Evolutionary conservation across 1,140 invertebrate species (phyloP), one percentile per base, ranked within the genome.

Genomic region (Drosophila obscura): DNA sequence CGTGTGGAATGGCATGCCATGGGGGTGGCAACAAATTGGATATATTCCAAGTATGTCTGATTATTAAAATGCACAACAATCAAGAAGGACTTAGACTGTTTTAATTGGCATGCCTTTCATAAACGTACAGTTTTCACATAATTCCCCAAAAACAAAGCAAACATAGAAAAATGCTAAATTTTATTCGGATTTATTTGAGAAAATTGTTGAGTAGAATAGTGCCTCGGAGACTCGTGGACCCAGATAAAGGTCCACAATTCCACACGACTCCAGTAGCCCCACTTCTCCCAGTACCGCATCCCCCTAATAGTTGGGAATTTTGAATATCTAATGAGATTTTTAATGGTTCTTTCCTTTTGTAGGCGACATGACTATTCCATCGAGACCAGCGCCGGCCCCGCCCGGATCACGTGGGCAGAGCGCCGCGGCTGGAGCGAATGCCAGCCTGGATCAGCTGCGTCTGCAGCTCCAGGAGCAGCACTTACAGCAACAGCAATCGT

Each of bases 361-460:
- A 87, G 79, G 48, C 35, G 73, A 31, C 11, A 92, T 92, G 80
- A 92, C 92, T 46, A 87, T 92, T 58, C 92, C 91, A 49, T 88
- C 91, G 31, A 63, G 92, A 55, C 92, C 92, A 52, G 92, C 92
- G 22, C 92, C 92, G 2, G 91, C 92, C 4, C 92, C 92, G 26
- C 92, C 92, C 13, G 73, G 68, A 5, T 78, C 87, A 22, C 69
- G 77, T 35, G 79, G 71, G 15, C 84, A 89, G 48, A 80, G 59
- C 55, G 90, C 90, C 19, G 90, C 85, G 19, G 90, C 79, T 26
- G 85, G 82, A n/a, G 89, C 89, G 4, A 91, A 91, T 57, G 89
- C 89, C 8, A 83, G 84, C 58, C 56, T 91, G 55, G 84, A 91
- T 22, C 84, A 91, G 51, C 64, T 91, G 57, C 90, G 85, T 26